Evolutionary conservation across 1,140 invertebrate genomes (phyloP), one percentile per base, ranked within the genome.

Genomic region (Drosophila parabipectinata): DNA sequence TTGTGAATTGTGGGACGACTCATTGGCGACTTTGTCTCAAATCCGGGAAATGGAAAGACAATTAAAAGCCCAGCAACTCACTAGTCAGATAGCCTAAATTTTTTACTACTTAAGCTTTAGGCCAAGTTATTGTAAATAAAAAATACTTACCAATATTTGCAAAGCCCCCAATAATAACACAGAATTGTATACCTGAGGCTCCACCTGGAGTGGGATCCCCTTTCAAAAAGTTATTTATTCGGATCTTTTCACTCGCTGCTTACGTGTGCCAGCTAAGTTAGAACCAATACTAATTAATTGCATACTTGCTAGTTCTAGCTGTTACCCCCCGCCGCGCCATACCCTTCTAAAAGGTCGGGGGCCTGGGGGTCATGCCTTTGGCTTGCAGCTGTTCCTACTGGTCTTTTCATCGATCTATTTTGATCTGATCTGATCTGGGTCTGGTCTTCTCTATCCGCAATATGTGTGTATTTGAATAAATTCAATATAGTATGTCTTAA

Each of bases 391-490:
- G 52, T 55, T 67, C 69, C 73, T 67, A 73, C 18, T 47, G 44
- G 44, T 47, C 18, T 47, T 12, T 32, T 41, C 30, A 24, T 34
- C 30, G 41, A 44, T 44, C 41, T 44, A 44, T 15, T 44, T 14
- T 32, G 52, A 41, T 28, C 64, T 24, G 18, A 32, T 41, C 54
- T 32, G 32, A 64, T 60, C 44, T 37, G 55, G 58, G 18, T 44
- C 32, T 32, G 56, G 41, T 47, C 26, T 54, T 63, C 41, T 57
- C 53, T 28, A 71, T 76, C 60, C 59, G 41, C 84, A 88, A 85
- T 85, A 85, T 85, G 82, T 85, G 82, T 85, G 82, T 85, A 85
- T 82, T 85, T 85, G 82, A 81, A 73, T 85, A 82, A 85, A 87
- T 81, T 85, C 82, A 85, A 87, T 85, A 57, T 62, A 48, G 63